These are phyloP conservation scores for Gonatopus flavifemur DNA, from an alignment of 1,140 invertebrate species.

Conservation along the genomic window DNA sequence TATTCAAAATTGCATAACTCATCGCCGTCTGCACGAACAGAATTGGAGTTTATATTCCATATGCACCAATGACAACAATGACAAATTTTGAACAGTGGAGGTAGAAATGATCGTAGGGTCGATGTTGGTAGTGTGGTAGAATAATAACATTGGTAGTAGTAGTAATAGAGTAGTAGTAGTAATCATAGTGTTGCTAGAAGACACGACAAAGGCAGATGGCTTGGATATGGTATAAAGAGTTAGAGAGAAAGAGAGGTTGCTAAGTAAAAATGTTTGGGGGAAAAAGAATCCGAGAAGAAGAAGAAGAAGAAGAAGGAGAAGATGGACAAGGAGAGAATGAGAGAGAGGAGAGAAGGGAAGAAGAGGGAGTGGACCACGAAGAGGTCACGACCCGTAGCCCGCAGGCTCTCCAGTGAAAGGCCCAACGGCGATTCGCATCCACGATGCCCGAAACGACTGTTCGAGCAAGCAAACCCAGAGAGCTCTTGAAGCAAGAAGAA, in stretches of 20 bases:
- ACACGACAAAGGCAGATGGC: too few relatives aligned
- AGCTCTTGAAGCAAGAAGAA: constrained; percentile 3
- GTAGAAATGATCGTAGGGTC: too few relatives aligned
- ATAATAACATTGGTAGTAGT: too few relatives aligned
- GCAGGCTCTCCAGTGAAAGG: constrained; percentile 44
- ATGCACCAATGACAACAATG: too few relatives aligned
- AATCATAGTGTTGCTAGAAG: too few relatives aligned
- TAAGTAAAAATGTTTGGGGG: constrained; percentile 9
- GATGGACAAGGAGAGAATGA: constrained; percentile 31
- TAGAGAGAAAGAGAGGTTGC: constrained; percentile 17
- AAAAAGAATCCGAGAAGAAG: constrained; percentile 4
- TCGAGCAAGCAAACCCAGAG: too few relatives aligned
- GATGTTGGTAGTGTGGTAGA: too few relatives aligned
- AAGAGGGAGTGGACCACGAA: constrained; percentile 40
- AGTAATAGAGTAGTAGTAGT: too few relatives aligned
- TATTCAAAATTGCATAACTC: too few relatives aligned
- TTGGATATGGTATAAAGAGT: constrained; percentile 23
- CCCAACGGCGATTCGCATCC: constrained; percentile 50
- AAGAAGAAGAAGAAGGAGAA: constrained; percentile 6
- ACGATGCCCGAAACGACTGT: constrained; percentile 34
- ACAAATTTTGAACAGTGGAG: too few relatives aligned
- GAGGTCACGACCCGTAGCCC: constrained; percentile 49
- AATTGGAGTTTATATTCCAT: too few relatives aligned
- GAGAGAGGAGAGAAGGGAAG: constrained; percentile 29
- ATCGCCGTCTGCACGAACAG: too few relatives aligned